phyloP scores from a whole-genome alignment of 1,140 invertebrate species.

The Bilobella aurantiaca region DNA sequence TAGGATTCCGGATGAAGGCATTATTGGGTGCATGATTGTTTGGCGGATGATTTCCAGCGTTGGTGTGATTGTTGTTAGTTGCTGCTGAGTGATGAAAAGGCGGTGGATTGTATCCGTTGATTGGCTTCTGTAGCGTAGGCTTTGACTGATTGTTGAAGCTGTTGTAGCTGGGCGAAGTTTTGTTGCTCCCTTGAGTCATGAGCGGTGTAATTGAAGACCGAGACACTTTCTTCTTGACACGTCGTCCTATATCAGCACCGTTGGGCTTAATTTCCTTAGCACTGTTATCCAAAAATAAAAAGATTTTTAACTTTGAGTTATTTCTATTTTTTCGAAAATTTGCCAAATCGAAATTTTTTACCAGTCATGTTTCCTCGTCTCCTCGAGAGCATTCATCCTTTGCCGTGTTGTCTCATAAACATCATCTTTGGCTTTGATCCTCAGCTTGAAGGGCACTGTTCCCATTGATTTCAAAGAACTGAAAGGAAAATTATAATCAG shows the following conservation, averaged over 20 bases:
- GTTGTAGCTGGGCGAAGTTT: background rate
- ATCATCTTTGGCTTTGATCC: conserved; percentile 85
- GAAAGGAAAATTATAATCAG: conserved; percentile 15
- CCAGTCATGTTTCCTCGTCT: conserved; percentile 87
- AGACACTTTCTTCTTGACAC: conserved; percentile 56
- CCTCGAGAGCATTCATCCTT: conserved; percentile 76
- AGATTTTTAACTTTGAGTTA: background rate
- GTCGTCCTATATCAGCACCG: conserved; percentile 70
- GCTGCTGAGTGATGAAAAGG: background rate
- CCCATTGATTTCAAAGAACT: conserved; percentile 63
- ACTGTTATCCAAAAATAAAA: conserved; percentile 45
- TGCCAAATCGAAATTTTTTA: no score
- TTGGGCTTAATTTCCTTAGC: conserved; percentile 83
- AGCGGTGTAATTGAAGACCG: background rate
- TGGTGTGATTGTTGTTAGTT: background rate
- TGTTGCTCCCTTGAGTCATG: background rate
- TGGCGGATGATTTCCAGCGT: background rate
- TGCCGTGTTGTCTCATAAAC: conserved; percentile 81
- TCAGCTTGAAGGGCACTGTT: conserved; percentile 68
- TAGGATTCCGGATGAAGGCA: background rate
- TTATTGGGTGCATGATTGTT: background rate
- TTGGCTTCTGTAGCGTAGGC: background rate
- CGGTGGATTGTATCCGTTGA: background rate
- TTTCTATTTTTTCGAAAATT: no score
- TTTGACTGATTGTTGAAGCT: background rate